These are phyloP conservation scores for Sycophila texana DNA, from an alignment of 2,888 invertebrate species.

Conservation along the genomic window DNA sequence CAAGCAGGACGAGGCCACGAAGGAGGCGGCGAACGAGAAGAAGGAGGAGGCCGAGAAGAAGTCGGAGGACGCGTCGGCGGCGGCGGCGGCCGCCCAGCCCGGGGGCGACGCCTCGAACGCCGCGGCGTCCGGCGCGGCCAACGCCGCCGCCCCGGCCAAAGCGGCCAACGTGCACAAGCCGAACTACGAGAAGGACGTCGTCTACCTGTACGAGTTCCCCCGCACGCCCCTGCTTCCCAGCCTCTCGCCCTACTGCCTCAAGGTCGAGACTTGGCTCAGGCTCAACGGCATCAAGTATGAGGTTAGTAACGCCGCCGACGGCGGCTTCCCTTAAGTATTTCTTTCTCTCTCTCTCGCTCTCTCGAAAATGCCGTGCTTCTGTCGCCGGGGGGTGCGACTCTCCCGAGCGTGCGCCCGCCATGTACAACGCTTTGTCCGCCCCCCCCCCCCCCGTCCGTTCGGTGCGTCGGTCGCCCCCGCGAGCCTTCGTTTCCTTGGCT, in stretches of 20 bases:
- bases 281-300: conserved; percentile 94
- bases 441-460: not conserved
- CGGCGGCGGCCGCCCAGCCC: conserved; percentile 72
- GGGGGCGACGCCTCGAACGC: conserved; percentile 75
- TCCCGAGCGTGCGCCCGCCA: too few relatives aligned
- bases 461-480: not conserved
- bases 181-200: conserved; percentile 93
- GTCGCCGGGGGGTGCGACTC: too few relatives aligned
- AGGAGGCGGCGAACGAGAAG: conserved; percentile 71
- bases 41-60: conserved; percentile 72
- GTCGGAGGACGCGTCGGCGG: conserved; percentile 63
- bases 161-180: conserved; percentile 87
- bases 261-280: conserved; percentile 97
- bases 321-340: too few relatives aligned
- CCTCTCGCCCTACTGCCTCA: conserved; percentile 93
- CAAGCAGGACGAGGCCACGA: conserved; percentile 69
- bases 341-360: too few relatives aligned
- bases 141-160: conserved; percentile 82
- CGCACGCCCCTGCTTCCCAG: conserved; percentile 93
- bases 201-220: conserved; percentile 95
- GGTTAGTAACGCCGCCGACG: conserved; percentile 79
- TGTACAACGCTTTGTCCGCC: too few relatives aligned
- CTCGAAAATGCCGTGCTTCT: too few relatives aligned
- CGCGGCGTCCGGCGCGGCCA: conserved; percentile 73
- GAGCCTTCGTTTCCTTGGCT: not conserved